Evolutionary conservation across 1,140 invertebrate genomes (phyloP).

Genomic region (Leptoteleia sp.): DNA sequence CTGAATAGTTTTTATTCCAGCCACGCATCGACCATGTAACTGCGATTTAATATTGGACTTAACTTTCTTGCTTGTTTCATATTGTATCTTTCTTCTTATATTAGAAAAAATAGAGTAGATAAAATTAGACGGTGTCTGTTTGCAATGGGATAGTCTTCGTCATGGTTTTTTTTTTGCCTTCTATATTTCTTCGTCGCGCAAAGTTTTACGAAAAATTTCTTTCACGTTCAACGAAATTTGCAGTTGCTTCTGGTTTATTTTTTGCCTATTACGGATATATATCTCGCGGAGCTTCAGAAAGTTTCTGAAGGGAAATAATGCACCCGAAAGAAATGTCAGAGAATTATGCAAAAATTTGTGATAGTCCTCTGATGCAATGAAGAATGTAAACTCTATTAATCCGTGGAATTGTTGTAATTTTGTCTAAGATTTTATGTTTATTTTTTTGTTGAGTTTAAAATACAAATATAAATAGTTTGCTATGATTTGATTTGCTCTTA

Average conservation of each 20-base stretch:
- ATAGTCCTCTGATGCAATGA: too few relatives aligned
- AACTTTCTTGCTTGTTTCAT: slow-evolving; percentile 35
- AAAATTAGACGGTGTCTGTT: slow-evolving; percentile 35
- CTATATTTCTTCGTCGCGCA: background rate
- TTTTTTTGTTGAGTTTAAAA: too few relatives aligned
- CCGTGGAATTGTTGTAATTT: too few relatives aligned
- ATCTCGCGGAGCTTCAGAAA: background rate
- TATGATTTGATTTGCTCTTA: too few relatives aligned
- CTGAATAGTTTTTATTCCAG: slow-evolving; percentile 49
- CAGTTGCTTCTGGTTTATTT: slow-evolving; percentile 3
- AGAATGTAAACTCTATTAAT: too few relatives aligned
- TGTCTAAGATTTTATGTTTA: too few relatives aligned
- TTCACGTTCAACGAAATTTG: slow-evolving; percentile 46
- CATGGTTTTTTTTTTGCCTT: background rate
- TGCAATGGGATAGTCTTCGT: background rate
- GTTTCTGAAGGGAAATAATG: too few relatives aligned
- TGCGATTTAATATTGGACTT: slow-evolving; percentile 44
- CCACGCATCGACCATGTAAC: slow-evolving; percentile 27
- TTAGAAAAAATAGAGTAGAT: slow-evolving; percentile 28
- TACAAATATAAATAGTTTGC: too few relatives aligned
- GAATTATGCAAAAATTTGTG: too few relatives aligned
- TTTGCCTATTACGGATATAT: slow-evolving; percentile 11
- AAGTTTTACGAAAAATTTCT: slow-evolving; percentile 11
- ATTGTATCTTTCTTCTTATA: slow-evolving; percentile 18
- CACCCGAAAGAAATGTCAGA: too few relatives aligned